Evolutionary conservation across 2,797 vertebrate genomes (phyloP).

Genomic region (Tinamus major): DNA sequence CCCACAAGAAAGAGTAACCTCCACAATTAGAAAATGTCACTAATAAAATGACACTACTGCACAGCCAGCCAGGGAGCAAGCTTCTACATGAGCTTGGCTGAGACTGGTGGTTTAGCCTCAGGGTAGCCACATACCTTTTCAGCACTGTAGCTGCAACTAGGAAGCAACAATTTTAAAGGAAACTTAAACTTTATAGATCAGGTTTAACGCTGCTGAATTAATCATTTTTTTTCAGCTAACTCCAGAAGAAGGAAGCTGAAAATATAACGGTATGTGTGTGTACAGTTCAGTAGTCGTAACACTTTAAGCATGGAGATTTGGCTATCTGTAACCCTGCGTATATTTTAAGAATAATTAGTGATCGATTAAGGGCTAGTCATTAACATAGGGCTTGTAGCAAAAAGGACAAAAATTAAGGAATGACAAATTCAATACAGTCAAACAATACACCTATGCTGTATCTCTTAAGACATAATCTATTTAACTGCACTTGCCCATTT

Average conservation of each 20-base stretch:
- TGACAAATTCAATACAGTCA: neutral
- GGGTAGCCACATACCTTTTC: neutral
- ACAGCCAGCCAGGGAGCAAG: neutral
- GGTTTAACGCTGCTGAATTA: neutral
- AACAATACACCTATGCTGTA: neutral
- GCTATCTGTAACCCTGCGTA: neutral
- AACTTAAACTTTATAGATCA: neutral
- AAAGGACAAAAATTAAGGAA: neutral
- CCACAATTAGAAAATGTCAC: neutral
- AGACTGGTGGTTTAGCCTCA: neutral
- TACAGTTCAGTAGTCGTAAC: neutral
- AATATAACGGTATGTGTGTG: fast-evolving
- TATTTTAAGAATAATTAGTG: neutral
- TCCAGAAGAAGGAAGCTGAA: neutral
- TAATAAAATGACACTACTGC: neutral
- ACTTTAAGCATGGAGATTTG: neutral
- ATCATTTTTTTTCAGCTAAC: too few species aligned
- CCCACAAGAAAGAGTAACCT: neutral
- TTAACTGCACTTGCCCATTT: neutral
- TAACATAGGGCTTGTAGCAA: neutral
- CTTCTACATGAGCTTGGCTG: neutral
- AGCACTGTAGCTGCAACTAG: neutral
- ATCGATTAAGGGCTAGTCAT: neutral
- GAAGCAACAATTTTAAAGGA: neutral
- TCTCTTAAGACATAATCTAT: neutral